Evolutionary conservation across 2,113 vertebrate species (phyloP).

Genomic region (Hydropotes inermis): DNA sequence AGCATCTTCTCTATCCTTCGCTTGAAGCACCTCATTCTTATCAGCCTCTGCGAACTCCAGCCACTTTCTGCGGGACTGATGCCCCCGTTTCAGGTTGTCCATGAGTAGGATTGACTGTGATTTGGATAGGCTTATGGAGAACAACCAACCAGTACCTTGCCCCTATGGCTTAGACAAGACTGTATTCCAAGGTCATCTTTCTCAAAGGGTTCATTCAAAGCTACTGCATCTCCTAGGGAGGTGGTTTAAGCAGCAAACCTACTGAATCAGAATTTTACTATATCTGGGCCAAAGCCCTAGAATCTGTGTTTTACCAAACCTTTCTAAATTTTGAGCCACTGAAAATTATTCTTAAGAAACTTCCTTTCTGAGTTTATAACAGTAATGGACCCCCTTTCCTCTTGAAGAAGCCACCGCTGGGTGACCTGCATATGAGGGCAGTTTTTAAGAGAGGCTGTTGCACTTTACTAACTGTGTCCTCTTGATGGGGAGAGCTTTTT

Average conservation of each 20-base stretch:
- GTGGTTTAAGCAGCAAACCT: not conserved
- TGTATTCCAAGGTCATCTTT: not conserved
- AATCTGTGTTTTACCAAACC: not conserved
- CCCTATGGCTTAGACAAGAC: not conserved
- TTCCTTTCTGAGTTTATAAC: not conserved
- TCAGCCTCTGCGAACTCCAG: not conserved
- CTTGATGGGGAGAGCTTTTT: not conserved
- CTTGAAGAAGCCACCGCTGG: not conserved
- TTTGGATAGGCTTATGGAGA: not conserved
- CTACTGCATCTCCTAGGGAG: too few species aligned
- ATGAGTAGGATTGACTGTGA: not conserved
- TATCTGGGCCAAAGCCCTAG: not conserved
- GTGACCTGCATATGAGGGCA: not conserved
- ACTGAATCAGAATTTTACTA: not conserved
- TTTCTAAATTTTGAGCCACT: not conserved
- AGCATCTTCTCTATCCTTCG: not conserved
- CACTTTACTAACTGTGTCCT: too few species aligned
- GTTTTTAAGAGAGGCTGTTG: rapidly evolving
- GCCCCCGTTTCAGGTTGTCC: not conserved
- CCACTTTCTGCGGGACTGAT: not conserved
- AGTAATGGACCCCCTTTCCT: not conserved
- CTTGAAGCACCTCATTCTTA: not conserved
- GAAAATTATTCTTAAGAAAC: not conserved
- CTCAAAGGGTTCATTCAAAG: not conserved
- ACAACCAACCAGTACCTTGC: not conserved